Evolutionary conservation across 2,888 invertebrate species (phyloP).

Genomic region (Anthrax anthrax): DNA sequence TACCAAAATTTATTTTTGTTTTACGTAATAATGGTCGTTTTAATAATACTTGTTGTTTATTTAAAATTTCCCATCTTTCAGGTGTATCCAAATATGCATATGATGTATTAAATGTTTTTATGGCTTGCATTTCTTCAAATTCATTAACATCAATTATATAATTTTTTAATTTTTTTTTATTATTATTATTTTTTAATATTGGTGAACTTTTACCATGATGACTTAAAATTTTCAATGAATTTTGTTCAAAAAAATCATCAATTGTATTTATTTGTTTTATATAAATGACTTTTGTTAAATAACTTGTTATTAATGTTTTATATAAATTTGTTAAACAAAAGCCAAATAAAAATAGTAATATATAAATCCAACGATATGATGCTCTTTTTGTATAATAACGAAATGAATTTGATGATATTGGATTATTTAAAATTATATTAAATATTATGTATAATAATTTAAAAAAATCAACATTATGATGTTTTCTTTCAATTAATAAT

Average conservation of each 20-base stretch:
- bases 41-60: conserved; percentile 2
- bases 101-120: not conserved
- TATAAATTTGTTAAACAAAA: not conserved
- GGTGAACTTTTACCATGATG: not conserved
- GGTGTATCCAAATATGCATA: not conserved
- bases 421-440: too few species aligned
- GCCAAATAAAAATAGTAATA: not conserved
- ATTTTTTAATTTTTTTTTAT: not conserved
- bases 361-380: not conserved
- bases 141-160: not conserved
- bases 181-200: not conserved
- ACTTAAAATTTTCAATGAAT: not conserved
- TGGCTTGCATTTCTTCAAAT: not conserved
- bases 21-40: not conserved
- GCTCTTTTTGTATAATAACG: too few species aligned
- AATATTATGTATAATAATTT: too few species aligned
- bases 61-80: conserved; percentile 2
- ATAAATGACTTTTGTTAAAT: not conserved
- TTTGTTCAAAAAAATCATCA: not conserved
- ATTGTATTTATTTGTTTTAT: not conserved
- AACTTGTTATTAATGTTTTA: not conserved
- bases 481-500: too few species aligned
- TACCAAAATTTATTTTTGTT: conserved; percentile 2
- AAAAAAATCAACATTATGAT: too few species aligned
- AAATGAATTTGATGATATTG: too few species aligned